Percentiles rank a stretch among this genome's conserved stretches.
Evolutionary conservation across 2,113 vertebrate species (phyloP).

Genomic region (Tiliqua scincoides): DNA sequence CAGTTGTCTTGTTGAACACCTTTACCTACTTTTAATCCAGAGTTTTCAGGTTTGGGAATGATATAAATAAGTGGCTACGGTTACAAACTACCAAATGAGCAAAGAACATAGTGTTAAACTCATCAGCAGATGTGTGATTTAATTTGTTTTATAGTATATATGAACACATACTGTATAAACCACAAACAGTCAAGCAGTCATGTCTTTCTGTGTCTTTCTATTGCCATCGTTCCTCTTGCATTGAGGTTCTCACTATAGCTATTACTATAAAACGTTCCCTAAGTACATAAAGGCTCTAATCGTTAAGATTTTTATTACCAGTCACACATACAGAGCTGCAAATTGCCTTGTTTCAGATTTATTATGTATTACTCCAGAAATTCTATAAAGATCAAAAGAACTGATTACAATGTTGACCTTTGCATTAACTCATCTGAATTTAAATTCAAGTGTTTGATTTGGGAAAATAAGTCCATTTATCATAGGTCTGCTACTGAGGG

Average conservation of each 20-base stretch:
- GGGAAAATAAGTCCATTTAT: conserved; percentile 93
- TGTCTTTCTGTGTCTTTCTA: conserved; percentile 75
- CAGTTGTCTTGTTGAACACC: conserved; percentile 14
- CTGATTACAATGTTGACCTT: conserved; percentile 92
- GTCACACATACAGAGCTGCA: conserved; percentile 86
- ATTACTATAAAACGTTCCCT: conserved; percentile 86
- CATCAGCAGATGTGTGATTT: conserved; percentile 56
- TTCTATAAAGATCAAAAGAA: conserved; percentile 94
- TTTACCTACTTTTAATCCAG: conserved; percentile 17
- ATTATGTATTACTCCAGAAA: conserved; percentile 90
- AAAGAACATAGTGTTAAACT: conserved; percentile 46
- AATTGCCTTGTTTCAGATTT: conserved; percentile 92
- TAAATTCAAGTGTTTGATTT: conserved; percentile 94
- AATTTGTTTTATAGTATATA: conserved; percentile 63
- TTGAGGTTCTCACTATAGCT: conserved; percentile 75
- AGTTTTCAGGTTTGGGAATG: conserved; percentile 42
- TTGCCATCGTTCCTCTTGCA: conserved; percentile 78
- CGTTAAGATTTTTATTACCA: conserved; percentile 90
- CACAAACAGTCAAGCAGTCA: conserved; percentile 77
- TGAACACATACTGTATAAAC: conserved; percentile 68
- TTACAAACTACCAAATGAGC: conserved; percentile 43
- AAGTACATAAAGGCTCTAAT: conserved; percentile 91
- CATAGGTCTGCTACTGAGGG: conserved; percentile 84
- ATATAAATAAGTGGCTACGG: conserved; percentile 18
- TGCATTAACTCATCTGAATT: conserved; percentile 94